Base-by-base conservation (phyloP, 2,113 vertebrate genomes). In the Lampris incognitus region DNA sequence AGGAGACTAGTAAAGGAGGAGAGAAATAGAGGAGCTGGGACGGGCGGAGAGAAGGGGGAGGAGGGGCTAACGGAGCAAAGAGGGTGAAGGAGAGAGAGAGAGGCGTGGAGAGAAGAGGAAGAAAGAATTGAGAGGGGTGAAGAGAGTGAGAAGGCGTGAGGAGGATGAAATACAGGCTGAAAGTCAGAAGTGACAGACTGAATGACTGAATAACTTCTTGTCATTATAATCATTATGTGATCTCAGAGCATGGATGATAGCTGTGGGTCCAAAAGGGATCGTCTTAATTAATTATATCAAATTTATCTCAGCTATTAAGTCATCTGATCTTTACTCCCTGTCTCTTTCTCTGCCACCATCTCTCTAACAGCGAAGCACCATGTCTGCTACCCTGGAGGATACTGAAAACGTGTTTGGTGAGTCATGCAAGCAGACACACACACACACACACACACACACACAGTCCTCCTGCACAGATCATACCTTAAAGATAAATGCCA, bases 331-430 rank as follows among this genome's bases (percentile, higher is more conserved):
- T 8, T 1, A 7, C 6, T 13, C 38, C 41, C 49, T 66, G 37
- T 52, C 36, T 13, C n/a, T 11, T 9, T 66, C 37, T 40, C 37
- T 40, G 10, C 2, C 36, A 39, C 2, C 9, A 4, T 40, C 49
- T 38, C 54, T n/a, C 54, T 56, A 5, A 36, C 54, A 6, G 50
- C 50, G n/a, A 6, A 9, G 42, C 24, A 24, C 5, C 42, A 63
- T 63, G 61, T 63, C 61, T 56, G 41, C 66, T 4, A 37, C 52
- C 7, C 41, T 57, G 55, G 52, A 69, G 5, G 66, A 68, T 41
- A 69, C 67, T 37, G 54, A 69, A 37, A 63, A 63, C 61, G 61
- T 63, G 61, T 63, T 63, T 13, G 61, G 61, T 63, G 42, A 63
- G 61, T 63, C 67, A 54, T 39, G 6, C 48, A 52, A 36, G 39